Conservation (phyloP, 2,888 invertebrate species). For the Lingula anatina region DNA sequence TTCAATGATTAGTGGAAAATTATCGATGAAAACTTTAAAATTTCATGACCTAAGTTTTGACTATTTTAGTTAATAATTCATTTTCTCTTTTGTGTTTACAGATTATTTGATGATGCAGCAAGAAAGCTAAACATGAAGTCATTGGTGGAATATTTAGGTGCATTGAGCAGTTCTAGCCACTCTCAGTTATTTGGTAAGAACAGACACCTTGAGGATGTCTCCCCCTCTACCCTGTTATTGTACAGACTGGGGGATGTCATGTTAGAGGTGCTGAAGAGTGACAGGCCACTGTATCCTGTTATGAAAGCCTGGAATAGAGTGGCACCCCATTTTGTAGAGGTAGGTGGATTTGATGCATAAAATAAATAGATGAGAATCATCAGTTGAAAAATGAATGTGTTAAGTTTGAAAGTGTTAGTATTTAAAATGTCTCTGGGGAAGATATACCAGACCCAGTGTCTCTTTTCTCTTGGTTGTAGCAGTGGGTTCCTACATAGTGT, state of each 20-base stretch:
- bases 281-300: constrained; percentile 82
- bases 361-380: no score
- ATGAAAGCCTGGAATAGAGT: constrained; percentile 89
- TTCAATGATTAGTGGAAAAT: no score
- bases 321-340: constrained; percentile 90
- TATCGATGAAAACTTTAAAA: no score
- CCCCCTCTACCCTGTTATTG: constrained; percentile 57
- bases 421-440: no score
- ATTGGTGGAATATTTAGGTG: constrained; percentile 73
- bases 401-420: no score
- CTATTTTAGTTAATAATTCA: constrained; percentile 2
- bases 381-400: no score
- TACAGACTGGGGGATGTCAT: constrained; percentile 85
- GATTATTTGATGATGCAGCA: constrained; percentile 84
- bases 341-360: no score
- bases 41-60: no score
- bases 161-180: constrained; percentile 81
- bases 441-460: no score
- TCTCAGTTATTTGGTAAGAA: constrained; percentile 60
- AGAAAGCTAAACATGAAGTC: constrained; percentile 80
- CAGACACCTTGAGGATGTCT: constrained; percentile 20
- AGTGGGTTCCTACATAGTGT: no score
- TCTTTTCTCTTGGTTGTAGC: no score
- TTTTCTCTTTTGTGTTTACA: constrained; percentile 24
- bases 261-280: constrained; percentile 77